These are phyloP conservation scores for Dryococelus australis DNA, from an alignment of 2,888 invertebrate genomes.

Conservation along the genomic window DNA sequence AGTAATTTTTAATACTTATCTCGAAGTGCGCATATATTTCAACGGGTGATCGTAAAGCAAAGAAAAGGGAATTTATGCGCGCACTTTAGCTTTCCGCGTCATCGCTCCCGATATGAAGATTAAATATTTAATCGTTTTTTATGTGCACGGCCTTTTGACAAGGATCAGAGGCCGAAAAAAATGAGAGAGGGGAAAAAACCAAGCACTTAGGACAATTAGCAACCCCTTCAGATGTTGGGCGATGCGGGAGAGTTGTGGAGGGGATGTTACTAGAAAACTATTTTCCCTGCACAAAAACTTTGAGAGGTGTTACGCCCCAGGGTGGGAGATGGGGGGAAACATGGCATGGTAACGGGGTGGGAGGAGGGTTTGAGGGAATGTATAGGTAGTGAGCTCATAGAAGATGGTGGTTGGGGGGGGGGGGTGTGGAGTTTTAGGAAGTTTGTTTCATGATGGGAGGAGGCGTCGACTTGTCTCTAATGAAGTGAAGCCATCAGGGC, in stretches of 20 bases:
- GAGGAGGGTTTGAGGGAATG: background rate
- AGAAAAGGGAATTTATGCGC: background rate
- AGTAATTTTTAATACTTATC: background rate
- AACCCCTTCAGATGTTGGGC: background rate
- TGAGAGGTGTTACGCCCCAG: background rate
- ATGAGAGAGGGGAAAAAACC: background rate
- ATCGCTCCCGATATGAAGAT: background rate
- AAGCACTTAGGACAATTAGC: constrained; percentile 5
- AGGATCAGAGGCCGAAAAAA: background rate
- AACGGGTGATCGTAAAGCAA: background rate
- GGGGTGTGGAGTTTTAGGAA: background rate
- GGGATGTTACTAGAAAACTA: background rate
- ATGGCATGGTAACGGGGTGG: background rate
- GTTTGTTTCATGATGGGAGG: constrained; percentile 3
- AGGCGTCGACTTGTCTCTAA: constrained; percentile 9
- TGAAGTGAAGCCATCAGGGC: constrained; percentile 8
- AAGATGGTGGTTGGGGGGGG: background rate
- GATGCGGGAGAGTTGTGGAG: background rate
- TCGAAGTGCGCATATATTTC: background rate
- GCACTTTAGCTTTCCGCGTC: background rate
- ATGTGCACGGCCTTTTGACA: background rate
- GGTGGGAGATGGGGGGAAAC: background rate
- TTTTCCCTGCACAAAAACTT: background rate
- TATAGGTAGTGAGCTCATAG: background rate
- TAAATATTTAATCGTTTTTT: constrained; percentile 11